Percentiles rank a stretch among this genome's conserved stretches.
These are phyloP conservation scores for Tachina grossa DNA, from an alignment of 2,888 invertebrate genomes.

Conservation along the genomic window DNA sequence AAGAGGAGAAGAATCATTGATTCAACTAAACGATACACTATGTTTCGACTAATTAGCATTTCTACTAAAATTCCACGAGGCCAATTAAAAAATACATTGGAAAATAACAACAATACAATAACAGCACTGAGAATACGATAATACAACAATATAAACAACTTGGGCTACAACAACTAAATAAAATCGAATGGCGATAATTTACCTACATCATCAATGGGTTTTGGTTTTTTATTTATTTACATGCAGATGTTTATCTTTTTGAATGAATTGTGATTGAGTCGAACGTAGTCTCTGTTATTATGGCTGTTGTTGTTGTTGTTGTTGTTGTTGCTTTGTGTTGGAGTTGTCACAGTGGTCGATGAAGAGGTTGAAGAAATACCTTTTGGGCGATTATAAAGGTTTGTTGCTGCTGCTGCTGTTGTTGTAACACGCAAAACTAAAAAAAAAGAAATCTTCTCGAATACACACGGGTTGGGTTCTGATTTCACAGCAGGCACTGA, in stretches of 20 bases:
- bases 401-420: constrained; percentile 7
- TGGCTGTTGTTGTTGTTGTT: not conserved
- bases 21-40: constrained; percentile 72
- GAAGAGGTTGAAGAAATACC: constrained; percentile 47
- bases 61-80: constrained; percentile 80
- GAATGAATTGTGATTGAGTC: constrained; percentile 72
- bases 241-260: constrained; percentile 71
- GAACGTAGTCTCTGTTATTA: constrained; percentile 31
- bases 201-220: constrained; percentile 79
- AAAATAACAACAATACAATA: constrained; percentile 62
- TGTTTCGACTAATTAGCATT: constrained; percentile 81
- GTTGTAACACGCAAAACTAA: constrained; percentile 9
- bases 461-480: constrained; percentile 59
- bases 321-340: constrained; percentile 13
- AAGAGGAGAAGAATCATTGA: constrained; percentile 66
- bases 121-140: constrained; percentile 30
- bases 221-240: constrained; percentile 69
- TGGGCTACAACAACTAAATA: constrained; percentile 59
- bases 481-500: constrained; percentile 74
- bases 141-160: constrained; percentile 40
- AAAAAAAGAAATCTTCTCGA: constrained; percentile 7
- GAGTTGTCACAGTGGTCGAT: constrained; percentile 20
- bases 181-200: constrained; percentile 78
- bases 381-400: constrained; percentile 37
- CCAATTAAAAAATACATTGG: constrained; percentile 80